Percentiles rank a stretch among this genome's conserved stretches.
These are phyloP conservation scores for Aelia acuminata DNA, from an alignment of 2,888 invertebrate genomes.

Conservation along the genomic window DNA sequence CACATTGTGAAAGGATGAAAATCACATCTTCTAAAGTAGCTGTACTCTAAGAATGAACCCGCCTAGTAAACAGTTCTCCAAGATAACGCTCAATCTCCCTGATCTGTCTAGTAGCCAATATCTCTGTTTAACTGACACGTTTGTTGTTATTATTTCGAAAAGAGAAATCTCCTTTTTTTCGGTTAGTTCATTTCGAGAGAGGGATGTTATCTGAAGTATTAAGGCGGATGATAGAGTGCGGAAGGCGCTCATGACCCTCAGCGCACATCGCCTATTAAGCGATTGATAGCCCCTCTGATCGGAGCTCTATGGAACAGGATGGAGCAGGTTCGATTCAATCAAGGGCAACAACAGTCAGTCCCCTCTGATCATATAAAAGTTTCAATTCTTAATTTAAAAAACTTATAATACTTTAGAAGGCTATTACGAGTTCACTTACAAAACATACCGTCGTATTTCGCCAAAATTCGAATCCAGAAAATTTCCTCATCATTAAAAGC, in stretches of 20 bases:
- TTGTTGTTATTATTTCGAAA: not conserved
- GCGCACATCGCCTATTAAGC: constrained; percentile 6
- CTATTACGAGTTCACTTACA: too few relatives aligned
- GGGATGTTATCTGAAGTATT: not conserved
- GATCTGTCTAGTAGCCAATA: not conserved
- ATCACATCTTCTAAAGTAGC: too few relatives aligned
- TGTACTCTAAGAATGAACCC: too few relatives aligned
- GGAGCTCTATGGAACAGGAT: not conserved
- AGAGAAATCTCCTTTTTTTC: not conserved
- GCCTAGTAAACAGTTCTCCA: not conserved
- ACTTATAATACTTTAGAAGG: too few relatives aligned
- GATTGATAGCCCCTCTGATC: not conserved
- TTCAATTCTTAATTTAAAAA: too few relatives aligned
- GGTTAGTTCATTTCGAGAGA: not conserved
- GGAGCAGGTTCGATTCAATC: not conserved
- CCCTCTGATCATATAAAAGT: too few relatives aligned
- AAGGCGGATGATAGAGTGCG: not conserved
- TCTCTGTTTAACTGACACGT: not conserved
- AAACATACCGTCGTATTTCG: too few relatives aligned
- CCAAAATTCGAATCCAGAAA: too few relatives aligned
- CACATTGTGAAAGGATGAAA: too few relatives aligned
- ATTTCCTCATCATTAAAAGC: too few relatives aligned
- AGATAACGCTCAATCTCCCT: not conserved
- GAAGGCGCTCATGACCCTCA: not conserved
- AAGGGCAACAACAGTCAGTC: too few relatives aligned